Evolutionary conservation across 2,888 invertebrate genomes (phyloP).

Genomic region (Halictus quadricinctus): DNA sequence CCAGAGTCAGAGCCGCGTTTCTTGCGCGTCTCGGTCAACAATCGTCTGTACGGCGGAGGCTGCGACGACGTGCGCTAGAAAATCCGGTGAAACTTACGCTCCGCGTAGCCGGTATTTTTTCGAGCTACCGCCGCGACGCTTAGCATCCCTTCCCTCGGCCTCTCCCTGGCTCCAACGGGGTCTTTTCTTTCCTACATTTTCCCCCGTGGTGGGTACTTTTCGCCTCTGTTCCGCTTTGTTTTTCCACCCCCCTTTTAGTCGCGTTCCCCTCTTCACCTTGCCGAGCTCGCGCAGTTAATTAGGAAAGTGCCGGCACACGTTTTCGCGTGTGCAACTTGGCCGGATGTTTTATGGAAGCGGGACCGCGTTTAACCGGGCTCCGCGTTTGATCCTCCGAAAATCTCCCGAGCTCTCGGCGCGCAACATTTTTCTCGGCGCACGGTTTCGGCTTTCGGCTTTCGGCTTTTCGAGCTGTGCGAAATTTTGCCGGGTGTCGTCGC

Average conservation of each 20-base stretch:
- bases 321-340: constrained; percentile 22
- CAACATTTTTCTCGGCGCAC: background rate
- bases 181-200: background rate
- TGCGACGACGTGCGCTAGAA: background rate
- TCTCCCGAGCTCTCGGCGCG: background rate
- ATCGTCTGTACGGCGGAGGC: background rate
- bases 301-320: constrained; percentile 18
- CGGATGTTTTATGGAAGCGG: constrained; percentile 17
- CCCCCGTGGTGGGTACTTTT: background rate
- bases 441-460: background rate
- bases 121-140: background rate
- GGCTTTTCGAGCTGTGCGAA: background rate
- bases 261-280: background rate
- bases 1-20: background rate
- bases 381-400: background rate
- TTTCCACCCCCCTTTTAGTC: background rate
- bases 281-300: constrained; percentile 26
- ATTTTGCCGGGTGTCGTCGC: background rate
- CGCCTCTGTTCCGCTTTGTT: background rate
- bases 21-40: background rate
- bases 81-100: background rate
- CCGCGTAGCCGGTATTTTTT: background rate
- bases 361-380: constrained; percentile 6
- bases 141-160: background rate
- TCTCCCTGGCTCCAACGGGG: background rate